Evolutionary conservation across 1,140 invertebrate species (phyloP).

Genomic region (Hycleus cichorii): DNA sequence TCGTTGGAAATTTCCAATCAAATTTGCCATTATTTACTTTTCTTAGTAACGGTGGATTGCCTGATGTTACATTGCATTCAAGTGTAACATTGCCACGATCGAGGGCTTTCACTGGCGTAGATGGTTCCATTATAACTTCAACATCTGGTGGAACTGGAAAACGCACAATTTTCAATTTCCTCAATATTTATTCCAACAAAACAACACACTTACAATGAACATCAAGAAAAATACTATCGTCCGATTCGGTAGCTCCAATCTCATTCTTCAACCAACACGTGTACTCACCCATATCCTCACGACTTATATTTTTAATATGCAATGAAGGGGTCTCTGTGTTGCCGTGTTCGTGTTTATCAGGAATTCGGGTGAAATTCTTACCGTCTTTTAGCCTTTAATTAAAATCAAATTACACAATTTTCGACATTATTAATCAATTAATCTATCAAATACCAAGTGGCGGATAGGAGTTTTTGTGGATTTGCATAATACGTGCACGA

Average conservation of each 20-base stretch:
- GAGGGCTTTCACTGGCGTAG: slow-evolving; percentile 67
- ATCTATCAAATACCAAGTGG: slow-evolving; percentile 62
- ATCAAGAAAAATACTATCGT: slow-evolving; percentile 61
- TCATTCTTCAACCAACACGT: slow-evolving; percentile 69
- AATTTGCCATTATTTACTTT: slow-evolving; percentile 45
- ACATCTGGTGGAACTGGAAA: slow-evolving; percentile 67
- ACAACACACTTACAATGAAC: slow-evolving; percentile 66
- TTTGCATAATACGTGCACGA: slow-evolving; percentile 77
- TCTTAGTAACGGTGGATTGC: slow-evolving; percentile 57
- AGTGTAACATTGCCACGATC: slow-evolving; percentile 74
- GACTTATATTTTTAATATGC: slow-evolving; percentile 65
- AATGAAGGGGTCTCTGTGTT: slow-evolving; percentile 63
- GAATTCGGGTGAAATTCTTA: slow-evolving; percentile 55
- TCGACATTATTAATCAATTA: not conserved
- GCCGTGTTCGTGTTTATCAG: slow-evolving; percentile 66
- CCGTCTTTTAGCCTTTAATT: slow-evolving; percentile 64
- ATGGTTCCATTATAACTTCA: slow-evolving; percentile 65
- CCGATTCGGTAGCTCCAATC: slow-evolving; percentile 63
- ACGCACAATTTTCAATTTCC: not conserved
- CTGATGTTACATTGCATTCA: slow-evolving; percentile 65
- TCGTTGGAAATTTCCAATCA: not conserved
- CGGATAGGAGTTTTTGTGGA: slow-evolving; percentile 63
- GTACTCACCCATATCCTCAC: slow-evolving; percentile 74
- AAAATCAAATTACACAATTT: not conserved
- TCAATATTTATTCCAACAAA: not conserved